These are phyloP conservation scores for Alcedo quadribrachys DNA, from an alignment of 2,797 vertebrate species.

Conservation along the genomic window DNA sequence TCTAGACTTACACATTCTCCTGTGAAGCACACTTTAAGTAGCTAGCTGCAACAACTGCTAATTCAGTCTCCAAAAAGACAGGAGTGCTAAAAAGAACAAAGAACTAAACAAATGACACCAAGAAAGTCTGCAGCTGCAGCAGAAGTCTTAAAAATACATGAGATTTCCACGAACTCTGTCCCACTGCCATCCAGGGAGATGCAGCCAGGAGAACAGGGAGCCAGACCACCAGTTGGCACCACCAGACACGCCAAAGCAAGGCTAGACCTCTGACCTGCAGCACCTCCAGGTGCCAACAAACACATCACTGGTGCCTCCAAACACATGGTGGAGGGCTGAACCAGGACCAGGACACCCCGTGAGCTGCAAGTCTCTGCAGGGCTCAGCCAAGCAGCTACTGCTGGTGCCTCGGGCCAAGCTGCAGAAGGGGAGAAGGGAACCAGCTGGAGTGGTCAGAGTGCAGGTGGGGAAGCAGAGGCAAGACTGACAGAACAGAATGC, in stretches of 20 bases:
- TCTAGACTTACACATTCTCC: neutral
- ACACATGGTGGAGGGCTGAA: neutral
- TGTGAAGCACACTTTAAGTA: neutral
- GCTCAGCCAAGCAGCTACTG: neutral
- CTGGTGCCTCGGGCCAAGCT: neutral
- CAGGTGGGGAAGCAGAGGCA: slow-evolving; percentile 9
- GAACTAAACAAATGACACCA: neutral
- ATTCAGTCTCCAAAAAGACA: neutral
- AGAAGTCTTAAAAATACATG: slow-evolving; percentile 4
- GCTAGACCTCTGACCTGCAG: neutral
- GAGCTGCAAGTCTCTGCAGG: neutral
- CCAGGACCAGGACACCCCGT: neutral
- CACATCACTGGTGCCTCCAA: neutral
- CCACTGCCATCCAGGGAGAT: neutral
- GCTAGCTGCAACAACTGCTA: neutral
- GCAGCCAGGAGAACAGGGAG: neutral
- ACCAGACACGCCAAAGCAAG: neutral
- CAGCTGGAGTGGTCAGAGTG: neutral
- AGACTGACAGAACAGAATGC: slow-evolving; percentile 26
- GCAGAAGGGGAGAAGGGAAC: slow-evolving; percentile 12
- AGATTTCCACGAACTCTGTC: neutral
- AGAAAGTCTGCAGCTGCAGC: neutral
- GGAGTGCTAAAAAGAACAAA: neutral
- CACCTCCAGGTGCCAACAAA: neutral
- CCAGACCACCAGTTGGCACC: neutral